These are phyloP conservation scores for Melieria picta DNA, from an alignment of 2,888 invertebrate species.

Conservation along the genomic window DNA sequence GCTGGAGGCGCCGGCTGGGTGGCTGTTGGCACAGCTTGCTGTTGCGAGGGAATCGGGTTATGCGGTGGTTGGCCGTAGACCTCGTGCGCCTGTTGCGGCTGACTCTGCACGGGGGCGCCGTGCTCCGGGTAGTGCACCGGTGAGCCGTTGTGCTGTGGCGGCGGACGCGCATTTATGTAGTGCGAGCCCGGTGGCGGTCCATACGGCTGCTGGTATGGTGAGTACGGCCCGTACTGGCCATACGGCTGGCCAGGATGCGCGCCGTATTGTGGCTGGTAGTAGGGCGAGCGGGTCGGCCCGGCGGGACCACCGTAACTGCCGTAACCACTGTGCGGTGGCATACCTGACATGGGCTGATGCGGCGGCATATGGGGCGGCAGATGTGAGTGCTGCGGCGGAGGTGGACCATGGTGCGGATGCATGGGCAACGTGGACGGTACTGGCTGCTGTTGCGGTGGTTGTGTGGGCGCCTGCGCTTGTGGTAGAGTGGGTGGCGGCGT, in stretches of 20 bases:
- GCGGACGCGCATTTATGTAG: constrained; percentile 60
- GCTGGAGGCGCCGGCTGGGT: constrained; percentile 46
- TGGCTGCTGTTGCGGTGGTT: constrained; percentile 54
- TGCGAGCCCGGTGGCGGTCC: constrained; percentile 59
- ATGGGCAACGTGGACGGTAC: constrained; percentile 70
- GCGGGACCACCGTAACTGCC: constrained; percentile 61
- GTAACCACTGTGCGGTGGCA: constrained; percentile 62
- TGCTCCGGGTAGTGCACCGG: constrained; percentile 45
- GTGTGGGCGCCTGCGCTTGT: constrained; percentile 43
- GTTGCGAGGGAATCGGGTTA: constrained; percentile 43
- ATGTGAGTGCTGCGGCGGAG: constrained; percentile 54
- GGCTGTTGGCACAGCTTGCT: constrained; percentile 40
- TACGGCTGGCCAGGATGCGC: constrained; percentile 62
- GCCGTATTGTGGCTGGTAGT: constrained; percentile 65
- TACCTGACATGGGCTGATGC: constrained; percentile 61
- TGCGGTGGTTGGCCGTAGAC: constrained; percentile 46
- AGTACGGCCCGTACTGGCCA: constrained; percentile 61
- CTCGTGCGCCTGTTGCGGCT: constrained; percentile 51
- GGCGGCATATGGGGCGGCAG: constrained; percentile 60
- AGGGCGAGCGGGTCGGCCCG: constrained; percentile 62
- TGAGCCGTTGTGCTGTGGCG: constrained; percentile 53
- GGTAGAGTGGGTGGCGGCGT: constrained; percentile 32
- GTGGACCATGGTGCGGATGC: constrained; percentile 57
- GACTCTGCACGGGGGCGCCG: constrained; percentile 47
- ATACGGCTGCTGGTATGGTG: constrained; percentile 65